Evolutionary conservation across 2,888 invertebrate species (phyloP).

Genomic region (Lordiphosa fenestrarum): DNA sequence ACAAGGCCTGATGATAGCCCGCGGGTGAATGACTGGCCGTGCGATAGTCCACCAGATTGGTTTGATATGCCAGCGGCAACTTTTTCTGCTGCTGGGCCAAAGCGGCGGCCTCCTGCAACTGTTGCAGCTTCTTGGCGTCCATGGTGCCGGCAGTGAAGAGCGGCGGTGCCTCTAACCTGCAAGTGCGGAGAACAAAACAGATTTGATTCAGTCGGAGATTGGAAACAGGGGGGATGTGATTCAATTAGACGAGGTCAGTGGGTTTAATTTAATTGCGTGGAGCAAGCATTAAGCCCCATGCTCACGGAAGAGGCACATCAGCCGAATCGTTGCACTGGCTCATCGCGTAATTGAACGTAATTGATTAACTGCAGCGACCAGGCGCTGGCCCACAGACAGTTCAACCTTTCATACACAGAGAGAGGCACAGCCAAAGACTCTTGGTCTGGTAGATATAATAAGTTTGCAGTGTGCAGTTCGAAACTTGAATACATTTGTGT

Average conservation of each 20-base stretch:
- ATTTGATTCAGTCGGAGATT: slow-evolving; percentile 5
- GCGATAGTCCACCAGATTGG: slow-evolving; percentile 81
- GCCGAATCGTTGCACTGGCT: slow-evolving; percentile 35
- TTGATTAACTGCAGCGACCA: slow-evolving; percentile 67
- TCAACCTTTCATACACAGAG: slow-evolving; percentile 10
- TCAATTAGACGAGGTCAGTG: slow-evolving; percentile 48
- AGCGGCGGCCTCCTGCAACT: slow-evolving; percentile 78
- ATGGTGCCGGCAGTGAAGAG: slow-evolving; percentile 84
- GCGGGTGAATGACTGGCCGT: slow-evolving; percentile 81
- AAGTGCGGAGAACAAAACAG: slow-evolving; percentile 19
- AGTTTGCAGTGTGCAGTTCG: no score
- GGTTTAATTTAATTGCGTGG: slow-evolving; percentile 53
- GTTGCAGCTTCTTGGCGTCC: slow-evolving; percentile 85
- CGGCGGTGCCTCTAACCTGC: slow-evolving; percentile 87
- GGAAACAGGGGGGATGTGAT: slow-evolving; percentile 12
- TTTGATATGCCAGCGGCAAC: slow-evolving; percentile 81
- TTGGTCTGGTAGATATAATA: no score
- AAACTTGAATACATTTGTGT: no score
- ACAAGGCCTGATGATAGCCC: slow-evolving; percentile 64
- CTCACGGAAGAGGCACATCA: slow-evolving; percentile 16
- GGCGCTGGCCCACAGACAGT: slow-evolving; percentile 15
- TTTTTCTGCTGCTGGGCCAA: slow-evolving; percentile 74
- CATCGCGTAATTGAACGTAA: slow-evolving; percentile 76
- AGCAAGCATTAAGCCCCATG: slow-evolving; percentile 23
- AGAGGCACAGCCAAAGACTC: no score